phyloP scores from a whole-genome alignment of 2,797 vertebrate species.

The Parotocinclus haroldoi region DNA sequence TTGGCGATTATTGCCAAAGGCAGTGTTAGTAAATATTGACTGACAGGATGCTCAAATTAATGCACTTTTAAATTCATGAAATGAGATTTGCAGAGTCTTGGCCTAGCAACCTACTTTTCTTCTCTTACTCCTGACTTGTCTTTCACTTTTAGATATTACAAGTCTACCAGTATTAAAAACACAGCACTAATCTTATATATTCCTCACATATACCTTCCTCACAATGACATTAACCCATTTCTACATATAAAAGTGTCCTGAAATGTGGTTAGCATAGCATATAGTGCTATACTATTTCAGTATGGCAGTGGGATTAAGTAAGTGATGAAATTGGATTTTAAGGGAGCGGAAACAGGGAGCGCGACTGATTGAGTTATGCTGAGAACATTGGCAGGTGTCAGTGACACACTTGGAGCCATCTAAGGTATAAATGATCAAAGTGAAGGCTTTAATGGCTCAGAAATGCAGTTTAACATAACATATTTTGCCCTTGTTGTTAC shows the following conservation, averaged over 20 bases:
- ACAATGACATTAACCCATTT: constrained; percentile 27
- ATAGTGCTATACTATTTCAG: constrained; percentile 37
- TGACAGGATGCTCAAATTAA: too few relatives aligned
- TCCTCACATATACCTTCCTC: constrained; percentile 9
- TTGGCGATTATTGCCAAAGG: too few relatives aligned
- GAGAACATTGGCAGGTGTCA: constrained; percentile 41
- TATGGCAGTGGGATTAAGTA: constrained; percentile 16
- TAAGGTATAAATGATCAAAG: constrained; percentile 33
- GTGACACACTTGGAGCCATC: constrained; percentile 41
- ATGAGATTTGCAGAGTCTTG: too few relatives aligned
- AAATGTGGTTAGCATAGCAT: constrained; percentile 39
- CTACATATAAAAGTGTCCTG: constrained; percentile 34
- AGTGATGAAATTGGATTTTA: constrained; percentile 18
- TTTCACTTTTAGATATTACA: neutral
- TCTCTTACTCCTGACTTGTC: constrained; percentile 4
- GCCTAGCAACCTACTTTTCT: too few relatives aligned
- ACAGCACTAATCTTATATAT: constrained; percentile 24
- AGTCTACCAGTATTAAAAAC: neutral
- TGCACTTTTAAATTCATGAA: too few relatives aligned
- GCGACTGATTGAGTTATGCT: constrained; percentile 48
- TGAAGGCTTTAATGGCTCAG: constrained; percentile 11
- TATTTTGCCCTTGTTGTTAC: constrained; percentile 7
- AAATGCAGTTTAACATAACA: constrained; percentile 39
- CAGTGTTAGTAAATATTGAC: too few relatives aligned
- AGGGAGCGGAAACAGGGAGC: constrained; percentile 19